Evolutionary conservation across 2,113 vertebrate genomes (phyloP), one percentile per base, ranked within the genome.

Genomic region (Forbesichthys agassizii): DNA sequence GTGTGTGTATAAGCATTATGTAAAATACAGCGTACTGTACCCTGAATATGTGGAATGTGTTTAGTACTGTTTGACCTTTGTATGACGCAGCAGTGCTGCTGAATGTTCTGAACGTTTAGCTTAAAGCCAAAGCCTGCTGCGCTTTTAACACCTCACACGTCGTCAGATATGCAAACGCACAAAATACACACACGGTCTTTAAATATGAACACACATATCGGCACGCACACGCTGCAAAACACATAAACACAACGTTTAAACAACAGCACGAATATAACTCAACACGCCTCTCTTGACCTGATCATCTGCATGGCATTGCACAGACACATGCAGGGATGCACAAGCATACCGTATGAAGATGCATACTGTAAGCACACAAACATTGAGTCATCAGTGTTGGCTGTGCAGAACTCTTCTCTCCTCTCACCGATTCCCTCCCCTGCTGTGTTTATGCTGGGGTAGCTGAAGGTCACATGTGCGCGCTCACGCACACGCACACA

Each of bases 301-400:
- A 27, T 27, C 27, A 27, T 27, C 27, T 27, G 27, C 27, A 27
- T 27, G 27, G 27, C 27, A 27, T 27, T 6, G 46, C 42, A 47
- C 16, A 16, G 16, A 16, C 59, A 16, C 59, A 14, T 33, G 16
- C 14, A 62, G 14, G 18, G 5, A 62, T 46, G 10, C 14, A 46
- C 42, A 48, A 8, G 46, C 59, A 46, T 13, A n/a, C 36, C 1
- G 9, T 36, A 27, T 11, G 9, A 57, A 11, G 10, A 57, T 8
- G 13, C 58, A 52, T 57, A 10, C 55, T 27, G 33, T 20, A 59
- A 11, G 12, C 33, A n/a, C 59, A 1, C 59, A 46, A 2, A 14
- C 36, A 83, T 73, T 87, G 79, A 89, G 84, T 92, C 90, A 88
- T 89, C 75, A 77, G 36, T 65, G 65, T 68, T 33, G 68, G 72